phyloP scores from a whole-genome alignment of 2,888 invertebrate species.

The Cheilosia impressa region DNA sequence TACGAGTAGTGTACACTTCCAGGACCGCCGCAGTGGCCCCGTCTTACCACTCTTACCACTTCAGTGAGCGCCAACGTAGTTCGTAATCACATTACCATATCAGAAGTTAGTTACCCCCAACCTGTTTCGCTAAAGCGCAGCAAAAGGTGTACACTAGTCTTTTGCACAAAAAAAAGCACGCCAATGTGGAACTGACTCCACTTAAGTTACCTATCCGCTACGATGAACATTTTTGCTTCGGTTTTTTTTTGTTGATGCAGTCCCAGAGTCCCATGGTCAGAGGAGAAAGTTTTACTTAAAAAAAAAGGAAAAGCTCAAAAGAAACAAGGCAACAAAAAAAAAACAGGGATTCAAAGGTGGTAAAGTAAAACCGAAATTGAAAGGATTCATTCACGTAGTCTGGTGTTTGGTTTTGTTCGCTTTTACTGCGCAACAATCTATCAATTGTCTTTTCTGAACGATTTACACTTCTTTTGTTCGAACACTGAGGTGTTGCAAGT shows the following conservation, averaged over 20 bases:
- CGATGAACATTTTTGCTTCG: conserved; percentile 17
- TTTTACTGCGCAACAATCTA: conserved; percentile 61
- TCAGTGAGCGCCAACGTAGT: conserved; percentile 47
- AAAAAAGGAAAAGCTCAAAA: not conserved
- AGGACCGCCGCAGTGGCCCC: not conserved
- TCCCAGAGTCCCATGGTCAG: conserved; percentile 28
- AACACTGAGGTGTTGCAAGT: conserved; percentile 20
- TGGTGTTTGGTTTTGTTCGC: conserved; percentile 42
- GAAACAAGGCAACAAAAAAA: conserved; percentile 7
- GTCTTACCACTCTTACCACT: conserved; percentile 46
- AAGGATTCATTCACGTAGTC: conserved; percentile 71
- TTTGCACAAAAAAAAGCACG: not conserved
- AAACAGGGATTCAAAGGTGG: conserved; percentile 30
- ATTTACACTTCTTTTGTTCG: conserved; percentile 69
- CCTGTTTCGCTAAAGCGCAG: conserved; percentile 12
- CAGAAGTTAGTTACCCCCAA: conserved; percentile 63
- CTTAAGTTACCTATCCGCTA: conserved; percentile 48
- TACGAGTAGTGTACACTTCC: not conserved
- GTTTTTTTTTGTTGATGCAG: conserved; percentile 24
- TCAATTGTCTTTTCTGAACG: conserved; percentile 69
- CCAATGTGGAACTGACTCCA: conserved; percentile 25
- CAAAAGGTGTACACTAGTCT: conserved; percentile 31
- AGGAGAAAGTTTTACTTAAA: conserved; percentile 23
- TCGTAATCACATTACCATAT: conserved; percentile 71
- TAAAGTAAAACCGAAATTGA: conserved; percentile 54